These are phyloP conservation scores for Eulimnadia texana DNA, from an alignment of 1,140 invertebrate species.

Conservation along the genomic window DNA sequence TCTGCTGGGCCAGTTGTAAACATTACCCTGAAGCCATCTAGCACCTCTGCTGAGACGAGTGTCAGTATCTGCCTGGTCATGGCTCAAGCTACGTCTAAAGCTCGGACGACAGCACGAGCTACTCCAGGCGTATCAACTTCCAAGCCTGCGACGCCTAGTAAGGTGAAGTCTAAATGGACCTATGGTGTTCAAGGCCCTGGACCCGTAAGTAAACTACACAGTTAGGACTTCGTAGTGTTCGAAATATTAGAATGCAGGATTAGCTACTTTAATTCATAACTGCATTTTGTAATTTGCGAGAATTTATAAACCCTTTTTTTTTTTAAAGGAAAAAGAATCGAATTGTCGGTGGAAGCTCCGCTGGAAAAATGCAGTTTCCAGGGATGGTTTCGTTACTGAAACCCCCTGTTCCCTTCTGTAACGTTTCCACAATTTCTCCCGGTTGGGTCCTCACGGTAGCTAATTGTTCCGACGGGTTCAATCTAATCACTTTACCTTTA, in stretches of 20 bases:
- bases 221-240: neutral
- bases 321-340: constrained; percentile 6
- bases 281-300: no score
- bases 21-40: no score
- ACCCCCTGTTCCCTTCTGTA: constrained; percentile 35
- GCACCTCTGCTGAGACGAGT: no score
- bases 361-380: neutral
- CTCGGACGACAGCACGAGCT: neutral
- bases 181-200: neutral
- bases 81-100: no score
- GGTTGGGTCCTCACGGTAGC: constrained; percentile 49
- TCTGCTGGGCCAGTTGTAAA: neutral
- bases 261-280: no score
- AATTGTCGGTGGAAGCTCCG: constrained; percentile 2
- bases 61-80: no score
- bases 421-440: constrained; percentile 43
- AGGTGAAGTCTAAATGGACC: neutral
- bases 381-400: neutral
- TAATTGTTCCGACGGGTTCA: constrained; percentile 35
- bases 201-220: neutral
- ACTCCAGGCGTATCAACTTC: neutral
- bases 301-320: no score
- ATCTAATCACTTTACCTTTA: constrained; percentile 29
- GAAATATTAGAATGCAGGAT: neutral
- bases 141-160: neutral